Percentiles rank a stretch among this genome's conserved stretches.
These are phyloP conservation scores for Eubasilissa regina DNA, from an alignment of 1,140 invertebrate genomes.

Conservation along the genomic window DNA sequence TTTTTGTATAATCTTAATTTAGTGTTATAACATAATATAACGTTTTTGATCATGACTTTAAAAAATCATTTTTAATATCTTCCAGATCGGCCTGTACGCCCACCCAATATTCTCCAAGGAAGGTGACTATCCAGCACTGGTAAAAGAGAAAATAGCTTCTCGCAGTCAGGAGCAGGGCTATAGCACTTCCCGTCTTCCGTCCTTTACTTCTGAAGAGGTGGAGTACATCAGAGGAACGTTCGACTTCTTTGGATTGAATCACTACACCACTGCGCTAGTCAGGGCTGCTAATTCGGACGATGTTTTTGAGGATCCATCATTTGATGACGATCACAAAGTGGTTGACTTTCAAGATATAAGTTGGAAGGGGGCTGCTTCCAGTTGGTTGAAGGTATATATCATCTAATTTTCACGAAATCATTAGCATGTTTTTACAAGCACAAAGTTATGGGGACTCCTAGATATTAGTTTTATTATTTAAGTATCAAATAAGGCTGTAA, in stretches of 20 bases:
- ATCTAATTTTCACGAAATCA: neutral
- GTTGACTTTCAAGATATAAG: slow-evolving; percentile 66
- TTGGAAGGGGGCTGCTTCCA: slow-evolving; percentile 69
- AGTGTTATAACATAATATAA: neutral
- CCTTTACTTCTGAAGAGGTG: slow-evolving; percentile 73
- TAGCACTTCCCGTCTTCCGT: slow-evolving; percentile 73
- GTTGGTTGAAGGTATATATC: slow-evolving; percentile 71
- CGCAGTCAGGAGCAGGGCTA: slow-evolving; percentile 75
- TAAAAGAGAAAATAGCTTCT: slow-evolving; percentile 72
- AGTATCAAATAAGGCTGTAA: neutral
- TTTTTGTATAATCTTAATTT: neutral
- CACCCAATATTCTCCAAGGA: slow-evolving; percentile 75
- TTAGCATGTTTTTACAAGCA: no score
- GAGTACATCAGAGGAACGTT: slow-evolving; percentile 72
- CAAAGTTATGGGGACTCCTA: neutral
- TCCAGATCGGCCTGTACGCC: slow-evolving; percentile 74
- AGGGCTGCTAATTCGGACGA: slow-evolving; percentile 57
- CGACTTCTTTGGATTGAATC: slow-evolving; percentile 80
- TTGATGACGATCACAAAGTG: slow-evolving; percentile 70
- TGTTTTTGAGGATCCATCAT: slow-evolving; percentile 68
- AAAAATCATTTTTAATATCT: neutral
- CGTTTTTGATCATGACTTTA: neutral
- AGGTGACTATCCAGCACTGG: slow-evolving; percentile 77
- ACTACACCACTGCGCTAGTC: slow-evolving; percentile 70
- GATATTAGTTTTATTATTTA: neutral